Evolutionary conservation across 2,888 invertebrate genomes (phyloP), one percentile per base, ranked within the genome.

Genomic region (Catotricha subobsoleta): DNA sequence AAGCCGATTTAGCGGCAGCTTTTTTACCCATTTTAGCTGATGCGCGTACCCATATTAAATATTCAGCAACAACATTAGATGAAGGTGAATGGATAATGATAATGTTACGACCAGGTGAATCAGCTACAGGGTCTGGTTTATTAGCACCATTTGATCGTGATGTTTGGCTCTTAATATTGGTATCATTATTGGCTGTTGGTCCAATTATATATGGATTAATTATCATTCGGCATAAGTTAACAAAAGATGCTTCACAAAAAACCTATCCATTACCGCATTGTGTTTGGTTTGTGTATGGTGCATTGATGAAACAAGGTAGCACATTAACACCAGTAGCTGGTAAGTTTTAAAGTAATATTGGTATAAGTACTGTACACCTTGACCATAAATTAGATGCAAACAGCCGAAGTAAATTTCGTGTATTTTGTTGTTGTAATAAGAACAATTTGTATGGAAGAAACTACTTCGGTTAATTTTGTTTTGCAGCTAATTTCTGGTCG

Each of bases 221-320:
- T 3, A 66, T 69, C 9, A 50, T 80, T 34, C 71, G 79, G 44
- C 69, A 69, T 18, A 70, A 68, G 48, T 51, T 81, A 19, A 71
- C 79, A 35, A 68, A 67, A 18, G 73, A 74, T 42, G 63, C 67
- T 2, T 54, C 59, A 7, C 70, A 77, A 49, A 62, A 60, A 7
- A 61, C 68, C 4, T 77, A 78, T 48, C 65, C 73, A 0, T 51
- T 86, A 15, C 67, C 72, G 0, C 71, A 79, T 4, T 86, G 86
- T 53, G 69, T 81, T 47, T 88, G 87, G 87, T 88, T 87, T 54
- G 80, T 80, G 3, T 88, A 87, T 54, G 84, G 86, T 13, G 84
- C 84, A 2, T 67, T 88, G 27, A 73, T 88, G 64, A 88, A 87
- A 53, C 88, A 88, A 62, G 87, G 88, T 39, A 80, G 83, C 18